These are phyloP conservation scores for Rallus limicola DNA, from an alignment of 2,113 vertebrate genomes.

Conservation along the genomic window DNA sequence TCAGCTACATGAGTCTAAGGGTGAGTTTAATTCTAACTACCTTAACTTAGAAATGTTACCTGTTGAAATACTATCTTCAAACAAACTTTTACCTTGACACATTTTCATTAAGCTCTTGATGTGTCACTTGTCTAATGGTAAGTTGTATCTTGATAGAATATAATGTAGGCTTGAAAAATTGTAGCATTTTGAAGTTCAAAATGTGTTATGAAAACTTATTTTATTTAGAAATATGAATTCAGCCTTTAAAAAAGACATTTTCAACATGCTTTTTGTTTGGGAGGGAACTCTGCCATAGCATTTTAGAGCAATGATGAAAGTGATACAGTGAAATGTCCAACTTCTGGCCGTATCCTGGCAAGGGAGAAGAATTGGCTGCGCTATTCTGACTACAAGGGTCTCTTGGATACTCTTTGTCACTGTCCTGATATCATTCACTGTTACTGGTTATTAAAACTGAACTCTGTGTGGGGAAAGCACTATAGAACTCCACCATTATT, in stretches of 20 bases:
- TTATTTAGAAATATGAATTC: background rate
- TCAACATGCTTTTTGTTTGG: background rate
- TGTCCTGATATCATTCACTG: background rate
- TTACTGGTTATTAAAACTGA: background rate
- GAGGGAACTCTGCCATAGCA: background rate
- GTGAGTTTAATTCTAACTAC: background rate
- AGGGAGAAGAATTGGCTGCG: background rate
- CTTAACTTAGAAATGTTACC: background rate
- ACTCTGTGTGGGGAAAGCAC: background rate
- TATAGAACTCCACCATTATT: background rate
- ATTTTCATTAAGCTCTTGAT: background rate
- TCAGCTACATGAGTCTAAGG: background rate
- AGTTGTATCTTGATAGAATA: background rate
- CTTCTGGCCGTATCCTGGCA: background rate
- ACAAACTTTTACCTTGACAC: background rate
- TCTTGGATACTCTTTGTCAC: background rate
- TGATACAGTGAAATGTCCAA: background rate
- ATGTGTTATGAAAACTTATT: background rate
- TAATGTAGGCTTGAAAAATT: background rate
- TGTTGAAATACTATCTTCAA: background rate
- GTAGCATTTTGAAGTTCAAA: background rate
- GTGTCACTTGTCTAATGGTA: background rate
- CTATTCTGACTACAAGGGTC: background rate
- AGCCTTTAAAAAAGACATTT: background rate
- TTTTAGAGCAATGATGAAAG: background rate